A percentile compares a stretch with the other conserved stretches of the same genome.
Evolutionary conservation across 2,888 invertebrate genomes (phyloP).

Genomic region (Brenthis hecate): DNA sequence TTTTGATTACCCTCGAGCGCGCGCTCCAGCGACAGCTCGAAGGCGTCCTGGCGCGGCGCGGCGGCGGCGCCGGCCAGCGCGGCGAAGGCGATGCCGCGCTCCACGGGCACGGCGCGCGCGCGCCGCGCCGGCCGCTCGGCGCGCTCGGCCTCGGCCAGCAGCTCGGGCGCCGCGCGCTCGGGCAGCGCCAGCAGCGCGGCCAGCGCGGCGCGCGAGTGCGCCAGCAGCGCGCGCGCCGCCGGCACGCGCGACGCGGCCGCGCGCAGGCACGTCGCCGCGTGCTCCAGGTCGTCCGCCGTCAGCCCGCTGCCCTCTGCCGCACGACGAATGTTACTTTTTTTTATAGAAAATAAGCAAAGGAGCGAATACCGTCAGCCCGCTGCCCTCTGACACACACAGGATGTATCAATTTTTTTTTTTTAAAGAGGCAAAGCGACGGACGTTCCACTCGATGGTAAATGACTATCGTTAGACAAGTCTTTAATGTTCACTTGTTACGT

Average conservation of each 20-base stretch:
- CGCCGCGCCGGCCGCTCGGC: conserved; percentile 35
- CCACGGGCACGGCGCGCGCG: conserved; percentile 57
- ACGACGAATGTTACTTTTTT: not conserved
- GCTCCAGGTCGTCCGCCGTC: conserved; percentile 97
- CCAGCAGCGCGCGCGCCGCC: conserved; percentile 81
- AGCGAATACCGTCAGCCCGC: conserved; percentile 87
- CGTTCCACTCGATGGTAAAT: too few species aligned
- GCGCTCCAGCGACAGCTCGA: conserved; percentile 95
- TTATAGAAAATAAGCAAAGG: too few species aligned
- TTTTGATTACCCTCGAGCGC: conserved; percentile 87
- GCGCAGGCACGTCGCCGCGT: conserved; percentile 91
- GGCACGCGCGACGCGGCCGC: conserved; percentile 86
- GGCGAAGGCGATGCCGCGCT: conserved; percentile 69
- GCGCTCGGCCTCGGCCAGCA: conserved; percentile 46
- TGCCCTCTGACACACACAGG: too few species aligned
- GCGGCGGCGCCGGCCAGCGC: conserved; percentile 59
- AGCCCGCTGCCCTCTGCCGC: conserved; percentile 81
- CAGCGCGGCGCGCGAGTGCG: conserved; percentile 89
- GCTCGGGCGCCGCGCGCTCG: conserved; percentile 84
- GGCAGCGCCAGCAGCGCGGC: conserved; percentile 81
- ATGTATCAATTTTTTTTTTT: too few species aligned
- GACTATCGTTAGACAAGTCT: too few species aligned
- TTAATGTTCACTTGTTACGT: too few species aligned
- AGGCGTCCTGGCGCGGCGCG: conserved; percentile 86
- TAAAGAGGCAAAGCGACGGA: too few species aligned